Conservation (phyloP, 1,140 invertebrate species). For the Lepidurus arcticus region DNA sequence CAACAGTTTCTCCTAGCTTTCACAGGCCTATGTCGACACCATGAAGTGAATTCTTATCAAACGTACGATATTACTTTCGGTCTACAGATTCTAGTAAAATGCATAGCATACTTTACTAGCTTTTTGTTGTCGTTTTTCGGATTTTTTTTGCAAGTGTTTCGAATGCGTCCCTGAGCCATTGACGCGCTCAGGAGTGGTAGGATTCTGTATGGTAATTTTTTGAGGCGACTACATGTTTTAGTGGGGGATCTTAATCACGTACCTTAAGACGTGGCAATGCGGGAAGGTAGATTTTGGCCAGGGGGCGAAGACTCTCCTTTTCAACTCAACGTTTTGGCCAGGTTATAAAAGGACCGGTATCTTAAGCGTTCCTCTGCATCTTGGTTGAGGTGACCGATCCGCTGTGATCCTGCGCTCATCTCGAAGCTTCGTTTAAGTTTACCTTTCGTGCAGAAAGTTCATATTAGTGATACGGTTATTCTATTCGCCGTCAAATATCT, state of each 20-base stretch:
- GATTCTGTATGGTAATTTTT: constrained; percentile 4
- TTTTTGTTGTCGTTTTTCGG: not conserved
- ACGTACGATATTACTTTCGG: not conserved
- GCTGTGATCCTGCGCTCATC: not conserved
- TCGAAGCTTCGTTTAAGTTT: not conserved
- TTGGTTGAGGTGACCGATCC: constrained; percentile 16
- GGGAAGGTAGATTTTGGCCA: not conserved
- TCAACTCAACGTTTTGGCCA: not conserved
- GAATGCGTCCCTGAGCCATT: constrained; percentile 7
- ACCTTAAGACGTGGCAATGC: not conserved
- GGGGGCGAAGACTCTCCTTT: constrained; percentile 13
- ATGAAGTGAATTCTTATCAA: no score
- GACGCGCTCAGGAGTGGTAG: not conserved
- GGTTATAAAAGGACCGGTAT: constrained; percentile 12
- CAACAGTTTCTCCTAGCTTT: not conserved
- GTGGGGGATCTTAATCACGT: constrained; percentile 11
- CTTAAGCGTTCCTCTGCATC: not conserved
- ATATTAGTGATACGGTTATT: not conserved
- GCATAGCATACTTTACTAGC: not conserved
- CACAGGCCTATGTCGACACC: not conserved
- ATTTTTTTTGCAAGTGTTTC: not conserved
- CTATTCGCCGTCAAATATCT: not conserved
- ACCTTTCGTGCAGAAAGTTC: not conserved
- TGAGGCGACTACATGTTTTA: not conserved
- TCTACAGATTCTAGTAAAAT: not conserved